Conservation (phyloP, 2,888 invertebrate species). For the Amblyjoppa proteus region DNA sequence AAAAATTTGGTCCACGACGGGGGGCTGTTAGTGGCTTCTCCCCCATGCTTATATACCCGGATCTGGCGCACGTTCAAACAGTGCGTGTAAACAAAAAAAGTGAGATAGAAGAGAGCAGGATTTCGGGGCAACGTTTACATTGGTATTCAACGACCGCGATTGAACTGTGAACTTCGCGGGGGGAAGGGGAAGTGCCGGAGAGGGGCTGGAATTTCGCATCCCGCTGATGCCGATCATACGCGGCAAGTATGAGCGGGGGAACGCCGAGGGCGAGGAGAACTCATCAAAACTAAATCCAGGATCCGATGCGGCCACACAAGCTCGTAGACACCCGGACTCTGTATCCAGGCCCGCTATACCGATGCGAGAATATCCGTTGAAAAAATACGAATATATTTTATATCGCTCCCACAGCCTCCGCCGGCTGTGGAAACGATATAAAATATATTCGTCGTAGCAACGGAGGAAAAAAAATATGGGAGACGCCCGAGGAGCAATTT, state of each 20-base stretch:
- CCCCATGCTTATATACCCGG: constrained; percentile 27
- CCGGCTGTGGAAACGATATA: no score
- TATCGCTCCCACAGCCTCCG: constrained; percentile 54
- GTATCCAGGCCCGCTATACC: constrained; percentile 24
- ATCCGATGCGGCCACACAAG: constrained; percentile 67
- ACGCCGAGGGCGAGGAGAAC: constrained; percentile 72
- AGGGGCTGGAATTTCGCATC: constrained; percentile 30
- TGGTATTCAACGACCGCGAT: constrained; percentile 82
- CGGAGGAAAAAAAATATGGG: constrained; percentile 27
- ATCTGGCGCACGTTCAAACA: constrained; percentile 42
- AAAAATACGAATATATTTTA: constrained; percentile 82
- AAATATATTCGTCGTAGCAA: neutral
- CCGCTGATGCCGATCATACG: constrained; percentile 19
- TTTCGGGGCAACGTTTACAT: constrained; percentile 78
- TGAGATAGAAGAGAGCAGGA: constrained; percentile 56
- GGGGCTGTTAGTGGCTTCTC: neutral
- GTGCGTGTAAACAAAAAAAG: constrained; percentile 47
- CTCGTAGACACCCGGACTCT: constrained; percentile 37
- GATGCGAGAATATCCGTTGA: constrained; percentile 75
- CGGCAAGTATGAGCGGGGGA: constrained; percentile 19
- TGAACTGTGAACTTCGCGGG: constrained; percentile 77
- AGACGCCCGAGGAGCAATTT: constrained; percentile 49
- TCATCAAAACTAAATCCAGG: constrained; percentile 82
- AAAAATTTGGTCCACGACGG: neutral
- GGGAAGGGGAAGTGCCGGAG: constrained; percentile 28